Evolutionary conservation across 1,140 invertebrate genomes (phyloP), one percentile per base, ranked within the genome.

Genomic region (Zaprionus ornatus): DNA sequence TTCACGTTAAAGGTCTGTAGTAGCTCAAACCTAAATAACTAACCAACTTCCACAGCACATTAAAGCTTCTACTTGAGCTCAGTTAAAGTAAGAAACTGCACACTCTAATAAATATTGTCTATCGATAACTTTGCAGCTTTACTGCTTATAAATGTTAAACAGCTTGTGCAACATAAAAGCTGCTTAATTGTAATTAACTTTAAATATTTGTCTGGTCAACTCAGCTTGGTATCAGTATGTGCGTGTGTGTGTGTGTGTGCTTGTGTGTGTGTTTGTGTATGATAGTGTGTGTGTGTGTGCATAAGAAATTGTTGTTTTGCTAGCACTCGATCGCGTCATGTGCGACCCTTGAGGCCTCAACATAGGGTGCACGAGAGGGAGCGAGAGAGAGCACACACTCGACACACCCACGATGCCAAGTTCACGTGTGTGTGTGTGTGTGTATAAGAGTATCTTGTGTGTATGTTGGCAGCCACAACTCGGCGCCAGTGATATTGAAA

Each of bases 401-500:
- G 48, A 32, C 35, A 42, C 54, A 62, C 63, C 66, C 72, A 25
- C 32, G 62, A 37, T 74, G n/a, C 71, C 70, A 74, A 68, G 71
- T 74, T 74, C 66, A 69, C 32, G 60, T 56, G 25, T 55, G 17
- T 48, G 12, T 61, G n/a, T 55, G 25, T 68, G 57, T 56, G 19
- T 48, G 57, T 74, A 19, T 68, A 37, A 25, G 37, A 52, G 52
- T 17, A 6, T 56, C 27, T 74, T 35, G 37, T 57, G 59, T 17
- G 15, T 57, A 40, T 74, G 72, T 70, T 71, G 67, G 67, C 73
- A 75, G 67, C 60, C 32, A 54, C 73, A 32, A 32, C 23, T 70
- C 73, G 73, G 73, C 73, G 73, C 73, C 73, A 64, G 42, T 75
- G 73, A 75, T 75, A 75, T 75, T 75, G 73, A 75, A 75, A 75